Conservation (phyloP, 2,888 invertebrate genomes). For the Drosophila multiciliata region DNA sequence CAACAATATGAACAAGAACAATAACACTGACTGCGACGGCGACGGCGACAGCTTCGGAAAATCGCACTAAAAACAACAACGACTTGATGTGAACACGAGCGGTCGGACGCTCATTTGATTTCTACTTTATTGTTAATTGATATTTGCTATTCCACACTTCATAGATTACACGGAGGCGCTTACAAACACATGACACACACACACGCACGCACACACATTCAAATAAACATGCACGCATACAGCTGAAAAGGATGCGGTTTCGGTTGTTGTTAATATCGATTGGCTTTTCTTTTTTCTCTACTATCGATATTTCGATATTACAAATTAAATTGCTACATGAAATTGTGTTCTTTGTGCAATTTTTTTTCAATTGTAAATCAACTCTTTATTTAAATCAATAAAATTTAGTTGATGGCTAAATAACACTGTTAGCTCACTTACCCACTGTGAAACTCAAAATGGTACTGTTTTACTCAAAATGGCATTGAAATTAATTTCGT, state of each 20-base stretch:
- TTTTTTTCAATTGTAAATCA: neutral
- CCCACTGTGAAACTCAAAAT: slow-evolving; percentile 21
- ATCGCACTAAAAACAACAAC: slow-evolving; percentile 22
- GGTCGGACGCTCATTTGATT: slow-evolving; percentile 50
- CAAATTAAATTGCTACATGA: too few relatives aligned
- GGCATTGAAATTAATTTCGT: neutral
- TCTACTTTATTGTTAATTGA: slow-evolving; percentile 59
- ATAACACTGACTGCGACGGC: slow-evolving; percentile 4
- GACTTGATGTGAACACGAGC: slow-evolving; percentile 22
- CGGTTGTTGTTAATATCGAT: slow-evolving; percentile 40
- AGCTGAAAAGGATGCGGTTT: slow-evolving; percentile 54
- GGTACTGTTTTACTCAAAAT: slow-evolving; percentile 18
- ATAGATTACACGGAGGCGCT: slow-evolving; percentile 61
- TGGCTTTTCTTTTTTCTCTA: rapidly evolving
- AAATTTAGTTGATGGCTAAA: too few relatives aligned
- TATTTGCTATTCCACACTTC: slow-evolving; percentile 60
- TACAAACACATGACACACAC: slow-evolving; percentile 31
- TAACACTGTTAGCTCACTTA: neutral
- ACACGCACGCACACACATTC: slow-evolving; percentile 12
- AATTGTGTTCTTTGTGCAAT: too few relatives aligned
- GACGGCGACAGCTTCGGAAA: slow-evolving; percentile 16
- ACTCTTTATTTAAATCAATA: neutral
- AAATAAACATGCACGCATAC: slow-evolving; percentile 24
- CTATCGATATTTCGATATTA: slow-evolving; percentile 32
- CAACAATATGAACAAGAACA: slow-evolving; percentile 26